A percentile compares a stretch with the other conserved stretches of the same genome.
Evolutionary conservation across 2,113 vertebrate genomes (phyloP).

Genomic region (Dipodomys ordii): DNA sequence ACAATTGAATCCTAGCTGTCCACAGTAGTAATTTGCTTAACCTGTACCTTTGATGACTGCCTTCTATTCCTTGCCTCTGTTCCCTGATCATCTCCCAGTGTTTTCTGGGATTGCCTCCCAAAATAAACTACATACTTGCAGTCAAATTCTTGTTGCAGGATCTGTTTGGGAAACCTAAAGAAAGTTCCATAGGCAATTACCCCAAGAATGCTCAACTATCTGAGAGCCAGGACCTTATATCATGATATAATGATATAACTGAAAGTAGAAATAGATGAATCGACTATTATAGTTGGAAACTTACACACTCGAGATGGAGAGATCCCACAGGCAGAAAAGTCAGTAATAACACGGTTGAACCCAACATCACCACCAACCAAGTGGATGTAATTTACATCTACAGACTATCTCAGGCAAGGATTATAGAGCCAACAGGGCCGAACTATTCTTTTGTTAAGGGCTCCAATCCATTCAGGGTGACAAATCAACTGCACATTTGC

Average conservation of each 20-base stretch:
- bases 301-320: neutral
- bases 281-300: neutral
- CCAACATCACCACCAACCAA: neutral
- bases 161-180: constrained; percentile 1
- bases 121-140: neutral
- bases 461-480: neutral
- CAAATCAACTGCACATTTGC: neutral
- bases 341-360: neutral
- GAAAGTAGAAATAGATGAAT: neutral
- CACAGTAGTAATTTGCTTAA: neutral
- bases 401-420: neutral
- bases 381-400: neutral
- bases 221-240: neutral
- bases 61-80: constrained; percentile 23
- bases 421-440: neutral
- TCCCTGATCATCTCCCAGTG: neutral
- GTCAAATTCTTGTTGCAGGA: neutral
- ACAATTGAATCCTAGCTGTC: neutral
- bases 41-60: neutral
- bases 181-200: neutral
- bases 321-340: neutral
- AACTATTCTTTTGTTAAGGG: neutral
- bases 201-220: neutral
- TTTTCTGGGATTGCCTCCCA: neutral
- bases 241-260: neutral